Evolutionary conservation across 1,140 invertebrate species (phyloP).

Genomic region (Drosophila persimilis): DNA sequence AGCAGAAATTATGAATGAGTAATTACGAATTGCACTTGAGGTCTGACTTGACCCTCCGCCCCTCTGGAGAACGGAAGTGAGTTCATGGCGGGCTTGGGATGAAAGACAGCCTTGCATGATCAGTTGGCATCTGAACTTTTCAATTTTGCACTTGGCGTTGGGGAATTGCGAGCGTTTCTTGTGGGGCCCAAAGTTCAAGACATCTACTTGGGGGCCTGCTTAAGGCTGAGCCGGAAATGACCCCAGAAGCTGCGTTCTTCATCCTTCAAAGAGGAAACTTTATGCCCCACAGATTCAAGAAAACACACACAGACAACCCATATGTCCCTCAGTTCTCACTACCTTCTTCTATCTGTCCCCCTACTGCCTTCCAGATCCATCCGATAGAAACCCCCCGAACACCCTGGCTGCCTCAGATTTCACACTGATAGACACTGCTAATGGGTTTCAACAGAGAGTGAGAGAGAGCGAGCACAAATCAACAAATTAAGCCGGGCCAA

Average conservation of each 20-base stretch:
- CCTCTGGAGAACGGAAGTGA: constrained; percentile 62
- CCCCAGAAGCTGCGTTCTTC: too few species aligned
- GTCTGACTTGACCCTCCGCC: constrained; percentile 28
- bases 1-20: constrained; percentile 79
- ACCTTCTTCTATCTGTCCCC: background rate
- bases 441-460: constrained; percentile 10
- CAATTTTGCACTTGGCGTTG: constrained; percentile 20
- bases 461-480: constrained; percentile 26
- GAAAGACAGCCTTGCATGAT: constrained; percentile 39
- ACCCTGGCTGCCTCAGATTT: constrained; percentile 52
- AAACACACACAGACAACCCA: background rate
- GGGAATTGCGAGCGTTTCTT: background rate
- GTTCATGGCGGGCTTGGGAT: constrained; percentile 58
- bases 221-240: constrained; percentile 16
- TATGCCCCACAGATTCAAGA: background rate
- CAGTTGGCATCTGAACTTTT: constrained; percentile 52
- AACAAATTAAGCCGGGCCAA: constrained; percentile 66
- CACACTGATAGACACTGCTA: constrained; percentile 57
- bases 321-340: background rate
- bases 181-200: constrained; percentile 6
- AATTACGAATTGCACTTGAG: constrained; percentile 63
- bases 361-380: constrained; percentile 31
- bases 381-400: constrained; percentile 14
- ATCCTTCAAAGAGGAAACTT: background rate
- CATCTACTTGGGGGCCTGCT: background rate